phyloP scores from a whole-genome alignment of 2,888 invertebrate genomes.

The Dynastes grantii region DNA sequence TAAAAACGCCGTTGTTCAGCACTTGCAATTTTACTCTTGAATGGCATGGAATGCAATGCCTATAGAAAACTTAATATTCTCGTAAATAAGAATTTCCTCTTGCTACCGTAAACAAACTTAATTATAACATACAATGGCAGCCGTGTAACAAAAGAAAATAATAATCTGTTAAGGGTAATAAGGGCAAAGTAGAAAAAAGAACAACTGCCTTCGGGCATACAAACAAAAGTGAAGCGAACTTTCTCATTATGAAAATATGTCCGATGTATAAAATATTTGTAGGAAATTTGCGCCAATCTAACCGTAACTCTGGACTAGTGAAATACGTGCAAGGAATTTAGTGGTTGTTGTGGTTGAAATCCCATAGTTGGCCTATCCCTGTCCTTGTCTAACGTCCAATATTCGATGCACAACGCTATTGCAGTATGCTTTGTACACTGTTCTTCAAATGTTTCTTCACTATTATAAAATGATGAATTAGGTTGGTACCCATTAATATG shows the following conservation, averaged over 20 bases:
- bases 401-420: neutral
- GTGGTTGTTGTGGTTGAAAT: constrained; percentile 4
- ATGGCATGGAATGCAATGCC: neutral
- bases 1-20: neutral
- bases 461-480: too few relatives aligned
- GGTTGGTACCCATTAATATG: too few relatives aligned
- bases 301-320: neutral
- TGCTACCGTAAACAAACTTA: neutral
- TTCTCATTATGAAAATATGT: constrained; percentile 30
- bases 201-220: neutral
- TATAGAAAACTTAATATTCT: neutral
- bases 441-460: neutral
- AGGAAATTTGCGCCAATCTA: constrained; percentile 16
- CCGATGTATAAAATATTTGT: constrained; percentile 14
- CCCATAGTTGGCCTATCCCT: neutral
- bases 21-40: neutral
- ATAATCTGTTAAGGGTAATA: neutral
- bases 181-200: neutral
- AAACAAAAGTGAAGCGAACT: constrained; percentile 1
- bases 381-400: neutral
- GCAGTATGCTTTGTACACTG: neutral
- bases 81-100: neutral
- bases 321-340: constrained; percentile 26
- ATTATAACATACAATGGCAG: constrained; percentile 6
- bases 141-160: constrained; percentile 1